Percentiles rank a stretch among this genome's conserved stretches.
These are phyloP conservation scores for Caenorhabditis auriculariae DNA, from an alignment of 2,888 invertebrate species.

Conservation along the genomic window DNA sequence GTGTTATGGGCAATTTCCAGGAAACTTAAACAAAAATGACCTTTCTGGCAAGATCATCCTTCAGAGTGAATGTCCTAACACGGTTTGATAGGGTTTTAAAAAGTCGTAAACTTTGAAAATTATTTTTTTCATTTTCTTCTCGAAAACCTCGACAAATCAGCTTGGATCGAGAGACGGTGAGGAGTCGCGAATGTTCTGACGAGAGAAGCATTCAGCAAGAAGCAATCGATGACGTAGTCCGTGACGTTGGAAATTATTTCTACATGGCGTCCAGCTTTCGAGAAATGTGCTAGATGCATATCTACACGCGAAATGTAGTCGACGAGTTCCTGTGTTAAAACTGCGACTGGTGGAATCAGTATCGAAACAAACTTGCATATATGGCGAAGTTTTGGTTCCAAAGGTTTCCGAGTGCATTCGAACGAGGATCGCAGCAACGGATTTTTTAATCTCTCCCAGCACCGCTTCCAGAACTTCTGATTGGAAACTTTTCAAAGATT, in stretches of 20 bases:
- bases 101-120: not conserved
- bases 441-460: conserved; percentile 16
- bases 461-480: conserved; percentile 22
- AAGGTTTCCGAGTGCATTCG: conserved; percentile 42
- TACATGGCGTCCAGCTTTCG: conserved; percentile 29
- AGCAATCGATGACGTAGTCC: conserved; percentile 83
- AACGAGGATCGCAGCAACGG: conserved; percentile 30
- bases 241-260: conserved; percentile 71
- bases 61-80: no score
- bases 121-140: not conserved
- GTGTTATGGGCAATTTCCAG: no score
- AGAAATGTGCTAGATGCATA: conserved; percentile 40
- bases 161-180: conserved; percentile 15
- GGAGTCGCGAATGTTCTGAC: conserved; percentile 72
- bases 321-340: conserved; percentile 27
- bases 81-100: no score
- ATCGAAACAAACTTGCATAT: conserved; percentile 26
- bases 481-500: conserved; percentile 25
- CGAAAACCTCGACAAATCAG: conserved; percentile 29
- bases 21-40: no score
- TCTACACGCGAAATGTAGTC: conserved; percentile 36
- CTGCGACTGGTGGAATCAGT: not conserved
- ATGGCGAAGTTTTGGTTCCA: conserved; percentile 34
- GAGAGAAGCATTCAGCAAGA: conserved; percentile 83
- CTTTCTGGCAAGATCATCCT: no score